Percentiles rank a stretch among this genome's conserved stretches.
Conservation (phyloP, 2,797 vertebrate genomes). For the Loris lydekkerianus region DNA sequence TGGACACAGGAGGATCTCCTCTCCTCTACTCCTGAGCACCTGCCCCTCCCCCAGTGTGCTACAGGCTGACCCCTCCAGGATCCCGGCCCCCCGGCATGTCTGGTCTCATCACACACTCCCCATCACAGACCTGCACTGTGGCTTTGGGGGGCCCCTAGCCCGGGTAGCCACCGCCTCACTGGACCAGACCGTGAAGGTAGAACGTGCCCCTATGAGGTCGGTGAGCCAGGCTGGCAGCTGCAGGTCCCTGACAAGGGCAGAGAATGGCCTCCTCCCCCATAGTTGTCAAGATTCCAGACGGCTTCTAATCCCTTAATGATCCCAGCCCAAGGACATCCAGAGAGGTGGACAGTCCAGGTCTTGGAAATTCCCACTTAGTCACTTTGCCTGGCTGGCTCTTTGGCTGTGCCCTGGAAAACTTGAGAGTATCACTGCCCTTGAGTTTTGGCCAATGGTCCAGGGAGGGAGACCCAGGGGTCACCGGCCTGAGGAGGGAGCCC, state of each 20-base stretch:
- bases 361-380: conserved; percentile 55
- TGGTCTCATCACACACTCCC: conserved; percentile 96
- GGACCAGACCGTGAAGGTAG: conserved; percentile 97
- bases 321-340: neutral
- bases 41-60: conserved; percentile 89
- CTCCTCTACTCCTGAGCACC: neutral
- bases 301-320: neutral
- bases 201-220: accelerated
- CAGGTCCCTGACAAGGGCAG: neutral
- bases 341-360: neutral
- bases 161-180: conserved; percentile 94
- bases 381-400: neutral
- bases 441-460: neutral
- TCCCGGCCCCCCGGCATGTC: conserved; percentile 93
- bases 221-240: neutral
- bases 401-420: neutral
- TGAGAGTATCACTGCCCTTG: neutral
- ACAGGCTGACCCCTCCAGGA: conserved; percentile 92
- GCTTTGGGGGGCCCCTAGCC: conserved; percentile 94
- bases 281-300: neutral
- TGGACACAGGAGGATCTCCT: neutral
- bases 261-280: neutral
- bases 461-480: neutral
- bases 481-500: accelerated
- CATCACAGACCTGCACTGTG: conserved; percentile 97